Evolutionary conservation across 2,888 invertebrate species (phyloP).

Genomic region (Sesia bembeciformis): DNA sequence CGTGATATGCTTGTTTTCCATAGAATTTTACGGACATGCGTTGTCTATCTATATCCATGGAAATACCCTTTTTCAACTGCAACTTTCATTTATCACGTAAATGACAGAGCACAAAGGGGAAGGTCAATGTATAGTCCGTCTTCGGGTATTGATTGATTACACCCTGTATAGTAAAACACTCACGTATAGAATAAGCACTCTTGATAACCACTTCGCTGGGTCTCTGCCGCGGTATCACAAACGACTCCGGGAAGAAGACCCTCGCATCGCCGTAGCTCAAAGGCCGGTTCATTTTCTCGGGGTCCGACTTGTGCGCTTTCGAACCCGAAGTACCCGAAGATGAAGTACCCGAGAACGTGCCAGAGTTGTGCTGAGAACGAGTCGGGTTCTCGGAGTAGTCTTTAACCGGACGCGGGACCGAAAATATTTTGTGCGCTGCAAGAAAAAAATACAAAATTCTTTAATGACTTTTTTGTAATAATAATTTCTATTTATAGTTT

Average conservation of each 20-base stretch:
- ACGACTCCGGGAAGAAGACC: conserved; percentile 69
- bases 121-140: too few relatives aligned
- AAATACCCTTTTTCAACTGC: too few relatives aligned
- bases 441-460: background rate
- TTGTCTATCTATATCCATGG: too few relatives aligned
- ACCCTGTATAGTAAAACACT: conserved; percentile 19
- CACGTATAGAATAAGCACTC: conserved; percentile 55
- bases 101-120: too few relatives aligned
- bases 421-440: conserved; percentile 60
- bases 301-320: conserved; percentile 46
- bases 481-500: too few relatives aligned
- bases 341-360: conserved; percentile 59
- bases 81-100: too few relatives aligned
- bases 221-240: conserved; percentile 60
- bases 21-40: too few relatives aligned
- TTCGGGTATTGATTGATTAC: too few relatives aligned
- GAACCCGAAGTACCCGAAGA: conserved; percentile 68
- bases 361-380: conserved; percentile 54
- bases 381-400: conserved; percentile 28
- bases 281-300: conserved; percentile 47
- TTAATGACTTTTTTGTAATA: too few relatives aligned
- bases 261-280: conserved; percentile 60
- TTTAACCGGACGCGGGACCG: conserved; percentile 46
- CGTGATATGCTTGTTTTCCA: too few relatives aligned
- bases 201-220: conserved; percentile 50